Base-by-base conservation (phyloP, 2,797 vertebrate species). In the Amblyopsis hoosieri region DNA sequence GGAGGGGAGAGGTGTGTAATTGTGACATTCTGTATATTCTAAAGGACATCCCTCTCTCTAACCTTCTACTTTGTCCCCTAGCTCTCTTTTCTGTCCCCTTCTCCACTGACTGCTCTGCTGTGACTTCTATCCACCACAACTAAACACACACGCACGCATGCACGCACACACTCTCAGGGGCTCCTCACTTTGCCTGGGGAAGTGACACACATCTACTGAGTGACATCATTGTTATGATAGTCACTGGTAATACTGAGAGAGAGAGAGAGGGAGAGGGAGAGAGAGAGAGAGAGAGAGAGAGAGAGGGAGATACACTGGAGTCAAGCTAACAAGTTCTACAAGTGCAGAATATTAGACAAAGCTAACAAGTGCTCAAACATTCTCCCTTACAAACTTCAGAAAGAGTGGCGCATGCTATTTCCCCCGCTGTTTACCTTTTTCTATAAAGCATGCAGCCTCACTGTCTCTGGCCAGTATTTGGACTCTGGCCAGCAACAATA, bases 161-260 rank as follows among this genome's bases (percentile, higher is more conserved):
- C 12, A 33, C 9, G 3, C 53, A 14, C 54, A 42, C 33, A 45
- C 12, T 42, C 49, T 4, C 49, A 17, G n/a, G 14, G 2, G 13
- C 13, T 49, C 23, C 45, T 49, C 55, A 12, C 19, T 60, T 8
- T n/a, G 57, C 80, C 71, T 7, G 6, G 57, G 71, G 81, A 66
- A 67, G 50, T 71, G 66, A 67, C 62, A 74, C 23, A 57, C 14
- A 23, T 23, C 46, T 57, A 14, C 11, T 54, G 58, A 17, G 1
- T 69, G 65, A 72, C 72, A 67, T 72, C 53, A 67, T 51, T 74
- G 67, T 51, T 66, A 33, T 58, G 69, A 72, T 53, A 46, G 57
- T 53, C 3, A 51, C 19, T 23, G 59, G 58, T 68, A 60, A 76
- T 77, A 76, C 78, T 85, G 76, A 79, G 64, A 9, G 0, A 13